Evolutionary conservation across 2,888 invertebrate genomes (phyloP), one percentile per base, ranked within the genome.

Genomic region (Tuta absoluta): DNA sequence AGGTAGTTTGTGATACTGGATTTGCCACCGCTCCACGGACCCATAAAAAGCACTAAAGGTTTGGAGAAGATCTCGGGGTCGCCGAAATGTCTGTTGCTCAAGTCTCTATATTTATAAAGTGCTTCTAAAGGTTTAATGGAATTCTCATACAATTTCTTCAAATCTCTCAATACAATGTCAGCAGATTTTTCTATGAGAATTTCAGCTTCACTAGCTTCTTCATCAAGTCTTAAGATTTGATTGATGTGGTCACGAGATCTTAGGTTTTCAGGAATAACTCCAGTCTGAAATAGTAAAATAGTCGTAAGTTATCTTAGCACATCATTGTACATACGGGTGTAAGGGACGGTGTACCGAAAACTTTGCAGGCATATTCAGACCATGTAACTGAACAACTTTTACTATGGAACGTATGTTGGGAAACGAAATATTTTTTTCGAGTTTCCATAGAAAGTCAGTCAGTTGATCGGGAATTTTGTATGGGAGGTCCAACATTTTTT

Each of bases 1-100:
- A 98, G 92, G 87, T 98, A 98, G 87, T 98, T 98, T 69, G 98
- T 95, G 72, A 98, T 97, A 63, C 97, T 96, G 0, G 98, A 98
- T 91, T 98, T 98, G 69, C 98, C 98, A 66, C 98, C 98, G 78
- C 98, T 98, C 97, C 98, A 98, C 48, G 98, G 98, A 51, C 98
- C 98, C 96, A 98, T 97, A 79, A 98, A 97, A 5, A 98, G 92
- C 63, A 98, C 94, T 78, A 98, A 91, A 1, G 98, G 98, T 80
- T 98, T 98, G 2, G 98, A 97, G 85, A 97, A 97, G 79, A 98
- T 97, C 93, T 98, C 98, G 1, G 97, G 96, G 89, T 98, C 98
- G 78, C 97, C 96, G 79, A 97, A 97, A 87, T 96, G 97, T 71
- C 97, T 93, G 83, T 97, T 97, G 82, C 98, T 98, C 65, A 98